Conservation (phyloP, 2,888 invertebrate genomes). For the Clusia tigrina region DNA sequence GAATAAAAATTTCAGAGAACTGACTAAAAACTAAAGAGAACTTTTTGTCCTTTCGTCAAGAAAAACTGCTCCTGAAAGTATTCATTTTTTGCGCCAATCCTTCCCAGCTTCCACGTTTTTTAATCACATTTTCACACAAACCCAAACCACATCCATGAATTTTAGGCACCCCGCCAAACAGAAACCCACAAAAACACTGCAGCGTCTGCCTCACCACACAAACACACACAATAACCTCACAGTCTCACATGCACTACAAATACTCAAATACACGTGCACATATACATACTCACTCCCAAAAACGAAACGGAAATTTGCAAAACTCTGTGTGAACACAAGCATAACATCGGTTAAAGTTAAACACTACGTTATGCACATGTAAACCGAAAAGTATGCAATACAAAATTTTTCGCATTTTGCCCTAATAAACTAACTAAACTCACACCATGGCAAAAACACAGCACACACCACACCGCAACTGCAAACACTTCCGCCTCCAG, state of each 20-base stretch:
- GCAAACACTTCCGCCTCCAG: neutral
- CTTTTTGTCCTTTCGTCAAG: no score
- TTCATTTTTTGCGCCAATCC: no score
- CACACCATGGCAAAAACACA: conserved; percentile 20
- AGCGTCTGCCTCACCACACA: neutral
- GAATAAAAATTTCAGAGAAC: no score
- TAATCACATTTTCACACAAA: neutral
- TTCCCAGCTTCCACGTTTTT: neutral
- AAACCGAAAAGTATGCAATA: conserved; percentile 30
- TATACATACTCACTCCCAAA: no score
- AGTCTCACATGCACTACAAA: neutral
- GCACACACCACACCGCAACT: neutral
- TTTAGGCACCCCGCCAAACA: conserved; percentile 42
- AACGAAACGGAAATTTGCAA: neutral
- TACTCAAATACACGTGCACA: no score
- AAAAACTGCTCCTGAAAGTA: no score
- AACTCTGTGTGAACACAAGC: neutral
- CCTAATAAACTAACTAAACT: conserved; percentile 41
- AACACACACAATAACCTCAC: neutral
- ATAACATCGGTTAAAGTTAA: neutral
- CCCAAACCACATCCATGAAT: conserved; percentile 26
- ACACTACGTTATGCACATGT: neutral
- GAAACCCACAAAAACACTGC: neutral
- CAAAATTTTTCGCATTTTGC: conserved; percentile 32
- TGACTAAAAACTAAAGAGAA: no score